These are phyloP conservation scores for Chloropsis cyanopogon DNA, from an alignment of 2,113 vertebrate species.

Conservation along the genomic window DNA sequence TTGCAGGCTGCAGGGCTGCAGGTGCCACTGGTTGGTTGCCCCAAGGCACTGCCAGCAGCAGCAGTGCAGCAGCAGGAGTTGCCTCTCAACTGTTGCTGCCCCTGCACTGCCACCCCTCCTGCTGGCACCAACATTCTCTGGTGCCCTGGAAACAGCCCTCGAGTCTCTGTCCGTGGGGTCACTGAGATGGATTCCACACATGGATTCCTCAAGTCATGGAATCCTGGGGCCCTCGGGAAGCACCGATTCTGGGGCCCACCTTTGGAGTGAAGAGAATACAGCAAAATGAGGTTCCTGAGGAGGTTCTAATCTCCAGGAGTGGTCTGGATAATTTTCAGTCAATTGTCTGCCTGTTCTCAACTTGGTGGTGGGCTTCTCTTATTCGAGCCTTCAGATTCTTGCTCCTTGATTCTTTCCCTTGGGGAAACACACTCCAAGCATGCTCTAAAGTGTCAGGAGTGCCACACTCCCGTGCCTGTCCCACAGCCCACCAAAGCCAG, in stretches of 20 bases:
- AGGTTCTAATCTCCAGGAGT: no score
- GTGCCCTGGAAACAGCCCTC: background rate
- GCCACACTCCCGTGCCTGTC: background rate
- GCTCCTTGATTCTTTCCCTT: background rate
- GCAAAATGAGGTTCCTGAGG: background rate
- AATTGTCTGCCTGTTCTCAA: no score
- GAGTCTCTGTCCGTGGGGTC: fast-evolving
- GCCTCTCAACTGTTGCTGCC: fast-evolving
- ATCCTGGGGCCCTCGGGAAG: background rate
- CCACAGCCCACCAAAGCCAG: background rate
- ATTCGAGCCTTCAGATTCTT: no score
- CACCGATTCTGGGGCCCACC: fast-evolving
- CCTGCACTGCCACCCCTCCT: background rate
- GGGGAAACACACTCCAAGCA: background rate
- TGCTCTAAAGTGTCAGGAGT: no score
- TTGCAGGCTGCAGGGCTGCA: background rate
- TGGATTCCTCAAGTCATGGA: background rate
- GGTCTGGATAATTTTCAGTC: no score
- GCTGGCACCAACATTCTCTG: background rate
- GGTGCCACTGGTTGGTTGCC: background rate
- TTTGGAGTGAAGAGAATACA: background rate
- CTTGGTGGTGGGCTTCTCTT: background rate
- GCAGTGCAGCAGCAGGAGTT: background rate
- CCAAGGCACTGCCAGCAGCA: background rate
- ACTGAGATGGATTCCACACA: background rate